Evolutionary conservation across 2,888 invertebrate species (phyloP), one percentile per base, ranked within the genome.

Genomic region (Pammene aurita): DNA sequence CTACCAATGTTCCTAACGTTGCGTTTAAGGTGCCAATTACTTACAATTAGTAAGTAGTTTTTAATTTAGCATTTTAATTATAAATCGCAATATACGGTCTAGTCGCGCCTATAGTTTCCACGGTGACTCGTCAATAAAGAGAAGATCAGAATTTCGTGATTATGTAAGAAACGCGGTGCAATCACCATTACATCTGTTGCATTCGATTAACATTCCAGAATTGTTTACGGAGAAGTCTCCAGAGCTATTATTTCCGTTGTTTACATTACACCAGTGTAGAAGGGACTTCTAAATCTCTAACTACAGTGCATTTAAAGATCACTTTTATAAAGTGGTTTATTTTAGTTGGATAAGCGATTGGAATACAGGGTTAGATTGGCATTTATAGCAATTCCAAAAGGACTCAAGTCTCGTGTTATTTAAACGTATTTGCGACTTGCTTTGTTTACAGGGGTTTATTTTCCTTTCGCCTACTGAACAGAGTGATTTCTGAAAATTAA

Each of bases 151-250:
- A 62, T 52, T 13, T 50, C 7, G 26, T 11, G 11, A 41, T 62
- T 41, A 52, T n/a, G n/a, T 41, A 52, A 62, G 38, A 52, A 62
- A n/a, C 38, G n/a, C 10, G 44, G 10, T 34, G 42, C 10, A 10
- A 44, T 6, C 13, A 48, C 5, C 10, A 35, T 35, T 35, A 55
- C 54, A 55, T 57, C 41, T 16, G 35, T 11, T 38, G 18, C 61
- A 52, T 62, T 62, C 62, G 26, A 62, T 62, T 52, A 62, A 62
- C 38, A 62, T 62, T 62, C 62, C 50, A 5, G 41, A 50, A 52
- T 41, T 52, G 62, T 62, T 62, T 52, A 62, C 41, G 16, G 18
- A 26, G 5, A 11, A 13, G 16, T 50, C 61, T 35, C 61, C 61
- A 16, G 60, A 34, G 35, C 56, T 42, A 16, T 42, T 56, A 38